These are phyloP conservation scores for Halesus radiatus DNA, from an alignment of 1,140 invertebrate genomes.

Conservation along the genomic window DNA sequence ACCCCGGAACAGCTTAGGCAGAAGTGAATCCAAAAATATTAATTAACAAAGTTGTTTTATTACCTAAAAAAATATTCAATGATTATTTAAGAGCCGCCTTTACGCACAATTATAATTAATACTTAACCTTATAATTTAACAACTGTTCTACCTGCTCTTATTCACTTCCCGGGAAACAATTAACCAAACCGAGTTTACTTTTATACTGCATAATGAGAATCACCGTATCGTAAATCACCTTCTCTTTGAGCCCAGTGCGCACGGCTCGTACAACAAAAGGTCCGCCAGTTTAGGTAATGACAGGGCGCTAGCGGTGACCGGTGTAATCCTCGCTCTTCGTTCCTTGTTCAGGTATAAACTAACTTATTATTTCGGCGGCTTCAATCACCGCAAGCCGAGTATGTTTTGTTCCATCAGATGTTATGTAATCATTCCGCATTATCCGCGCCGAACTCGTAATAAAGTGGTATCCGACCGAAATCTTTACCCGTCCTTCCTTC, in stretches of 20 bases:
- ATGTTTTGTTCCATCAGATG: constrained; percentile 46
- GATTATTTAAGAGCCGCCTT: too few species aligned
- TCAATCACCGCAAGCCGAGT: constrained; percentile 9
- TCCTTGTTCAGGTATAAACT: constrained; percentile 50
- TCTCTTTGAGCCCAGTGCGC: not conserved
- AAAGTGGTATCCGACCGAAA: not conserved
- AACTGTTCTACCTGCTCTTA: not conserved
- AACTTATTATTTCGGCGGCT: constrained; percentile 24
- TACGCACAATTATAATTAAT: not conserved
- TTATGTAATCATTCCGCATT: not conserved
- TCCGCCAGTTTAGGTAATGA: constrained; percentile 51
- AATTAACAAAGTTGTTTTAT: too few species aligned
- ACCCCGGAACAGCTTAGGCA: too few species aligned
- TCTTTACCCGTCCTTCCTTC: not conserved
- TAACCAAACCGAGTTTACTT: constrained; percentile 3
- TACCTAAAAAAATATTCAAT: too few species aligned
- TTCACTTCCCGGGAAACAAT: not conserved
- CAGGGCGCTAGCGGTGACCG: constrained; percentile 43
- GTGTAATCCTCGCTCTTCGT: not conserved
- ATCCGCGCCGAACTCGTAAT: too few species aligned
- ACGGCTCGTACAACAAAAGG: constrained; percentile 45
- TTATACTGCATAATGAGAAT: constrained; percentile 25
- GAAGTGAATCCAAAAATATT: too few species aligned
- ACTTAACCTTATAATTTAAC: not conserved
- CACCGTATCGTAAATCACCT: constrained; percentile 23